Evolutionary conservation across 2,113 vertebrate species (phyloP).

Genomic region (Trematomus loennbergii): DNA sequence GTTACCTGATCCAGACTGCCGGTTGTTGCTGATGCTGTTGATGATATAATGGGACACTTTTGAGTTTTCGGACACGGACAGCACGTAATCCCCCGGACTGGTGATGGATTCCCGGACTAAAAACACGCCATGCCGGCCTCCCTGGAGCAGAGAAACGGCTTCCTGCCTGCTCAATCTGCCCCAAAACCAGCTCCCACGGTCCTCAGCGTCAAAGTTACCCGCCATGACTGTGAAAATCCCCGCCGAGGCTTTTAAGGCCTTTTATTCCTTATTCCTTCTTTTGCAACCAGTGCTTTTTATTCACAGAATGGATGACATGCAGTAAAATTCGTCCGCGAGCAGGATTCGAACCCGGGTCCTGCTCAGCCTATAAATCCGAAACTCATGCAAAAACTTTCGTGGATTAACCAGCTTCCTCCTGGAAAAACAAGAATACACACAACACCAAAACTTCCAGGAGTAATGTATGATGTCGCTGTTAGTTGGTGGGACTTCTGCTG

Average conservation of each 20-base stretch:
- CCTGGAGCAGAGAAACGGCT: constrained; percentile 91
- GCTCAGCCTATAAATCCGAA: constrained; percentile 53
- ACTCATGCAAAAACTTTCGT: constrained; percentile 85
- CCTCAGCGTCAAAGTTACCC: constrained; percentile 95
- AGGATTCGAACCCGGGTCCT: no score
- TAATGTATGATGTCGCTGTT: no score
- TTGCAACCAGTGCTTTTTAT: no score
- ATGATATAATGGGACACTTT: constrained; percentile 99
- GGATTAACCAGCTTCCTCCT: constrained; percentile 52
- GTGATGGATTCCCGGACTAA: constrained; percentile 95
- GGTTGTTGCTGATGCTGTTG: constrained; percentile 92
- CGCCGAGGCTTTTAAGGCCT: constrained; percentile 83
- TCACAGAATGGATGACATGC: no score
- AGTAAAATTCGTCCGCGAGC: no score
- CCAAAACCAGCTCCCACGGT: constrained; percentile 96
- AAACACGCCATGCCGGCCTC: constrained; percentile 96
- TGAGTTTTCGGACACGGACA: constrained; percentile 96
- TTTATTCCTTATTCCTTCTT: constrained; percentile 42
- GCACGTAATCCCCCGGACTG: constrained; percentile 96
- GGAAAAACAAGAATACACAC: constrained; percentile 1
- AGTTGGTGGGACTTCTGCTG: not conserved
- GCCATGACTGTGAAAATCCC: constrained; percentile 88
- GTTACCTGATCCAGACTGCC: constrained; percentile 84
- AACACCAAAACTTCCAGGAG: constrained; percentile 6
- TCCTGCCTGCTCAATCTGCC: constrained; percentile 92